These are phyloP conservation scores for Euzophera pinguis DNA, from an alignment of 2,888 invertebrate genomes.

Conservation along the genomic window DNA sequence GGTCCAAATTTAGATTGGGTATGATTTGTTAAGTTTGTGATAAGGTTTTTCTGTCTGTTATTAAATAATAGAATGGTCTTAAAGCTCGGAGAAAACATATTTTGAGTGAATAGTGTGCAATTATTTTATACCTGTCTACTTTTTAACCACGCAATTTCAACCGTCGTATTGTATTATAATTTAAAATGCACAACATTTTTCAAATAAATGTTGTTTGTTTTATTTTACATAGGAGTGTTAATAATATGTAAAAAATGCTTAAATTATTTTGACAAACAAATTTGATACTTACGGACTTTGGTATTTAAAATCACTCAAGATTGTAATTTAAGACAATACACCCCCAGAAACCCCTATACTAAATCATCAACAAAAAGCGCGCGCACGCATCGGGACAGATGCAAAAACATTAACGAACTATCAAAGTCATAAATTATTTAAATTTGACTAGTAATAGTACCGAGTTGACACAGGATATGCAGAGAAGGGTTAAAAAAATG, in stretches of 20 bases:
- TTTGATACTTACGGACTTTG: too few relatives aligned
- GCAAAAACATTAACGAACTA: slow-evolving; percentile 60
- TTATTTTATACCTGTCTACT: too few relatives aligned
- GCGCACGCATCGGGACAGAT: slow-evolving; percentile 48
- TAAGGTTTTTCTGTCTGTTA: slow-evolving; percentile 28
- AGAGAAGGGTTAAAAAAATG: slow-evolving; percentile 74
- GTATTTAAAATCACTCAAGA: not conserved
- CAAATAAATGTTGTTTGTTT: too few relatives aligned
- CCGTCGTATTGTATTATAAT: too few relatives aligned
- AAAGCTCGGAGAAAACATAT: too few relatives aligned
- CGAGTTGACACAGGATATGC: slow-evolving; percentile 72
- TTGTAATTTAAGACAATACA: slow-evolving; percentile 4
- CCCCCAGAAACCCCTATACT: slow-evolving; percentile 18
- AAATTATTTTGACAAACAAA: too few relatives aligned
- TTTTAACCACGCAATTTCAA: too few relatives aligned
- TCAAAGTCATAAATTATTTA: slow-evolving; percentile 74
- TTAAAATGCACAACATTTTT: too few relatives aligned
- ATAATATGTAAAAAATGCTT: too few relatives aligned
- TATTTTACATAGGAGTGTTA: too few relatives aligned
- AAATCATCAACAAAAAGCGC: slow-evolving; percentile 33
- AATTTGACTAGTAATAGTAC: slow-evolving; percentile 76
- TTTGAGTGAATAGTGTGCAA: too few relatives aligned
- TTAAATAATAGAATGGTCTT: not conserved
- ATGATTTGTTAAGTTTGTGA: slow-evolving; percentile 34
- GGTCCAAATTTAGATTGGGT: slow-evolving; percentile 35